Conservation (phyloP, 2,113 vertebrate genomes). For the Plecotus auritus region DNA sequence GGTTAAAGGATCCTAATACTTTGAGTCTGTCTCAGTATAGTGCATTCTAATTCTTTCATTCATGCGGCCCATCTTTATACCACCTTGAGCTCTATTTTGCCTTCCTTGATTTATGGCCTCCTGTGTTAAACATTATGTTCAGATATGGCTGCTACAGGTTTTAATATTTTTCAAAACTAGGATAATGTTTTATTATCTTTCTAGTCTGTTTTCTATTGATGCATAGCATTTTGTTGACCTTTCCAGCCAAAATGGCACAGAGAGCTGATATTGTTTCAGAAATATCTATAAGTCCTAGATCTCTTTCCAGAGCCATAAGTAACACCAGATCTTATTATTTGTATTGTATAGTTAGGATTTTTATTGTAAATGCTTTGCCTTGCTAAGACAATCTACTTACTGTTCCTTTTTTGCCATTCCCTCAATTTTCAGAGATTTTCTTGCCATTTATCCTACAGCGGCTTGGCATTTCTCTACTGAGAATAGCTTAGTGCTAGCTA, state of each 20-base stretch:
- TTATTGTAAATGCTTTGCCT: not conserved
- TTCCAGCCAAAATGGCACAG: not conserved
- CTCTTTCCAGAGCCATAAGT: not conserved
- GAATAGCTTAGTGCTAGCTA: not conserved
- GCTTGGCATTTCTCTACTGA: conserved; percentile 1
- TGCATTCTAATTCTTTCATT: not conserved
- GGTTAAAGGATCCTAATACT: not conserved
- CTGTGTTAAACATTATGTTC: not conserved
- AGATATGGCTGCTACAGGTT: not conserved
- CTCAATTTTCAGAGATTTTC: not conserved
- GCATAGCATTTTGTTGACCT: not conserved
- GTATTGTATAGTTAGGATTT: not conserved
- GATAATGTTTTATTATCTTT: conserved; percentile 16
- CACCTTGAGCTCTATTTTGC: not conserved
- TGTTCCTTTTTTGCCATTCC: not conserved
- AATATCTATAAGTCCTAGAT: conserved; percentile 4
- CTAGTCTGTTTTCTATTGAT: conserved; percentile 5
- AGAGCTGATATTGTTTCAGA: conserved; percentile 6
- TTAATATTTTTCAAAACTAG: conserved; percentile 4
- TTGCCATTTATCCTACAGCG: not conserved
- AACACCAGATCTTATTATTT: conserved; percentile 19
- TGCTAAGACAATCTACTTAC: conserved; percentile 4
- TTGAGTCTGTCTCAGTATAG: not conserved
- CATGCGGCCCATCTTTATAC: not conserved
- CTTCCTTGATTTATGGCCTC: conserved; percentile 9